These are phyloP conservation scores for Ailurus styani DNA, from an alignment of 2,113 vertebrate genomes.

Conservation along the genomic window DNA sequence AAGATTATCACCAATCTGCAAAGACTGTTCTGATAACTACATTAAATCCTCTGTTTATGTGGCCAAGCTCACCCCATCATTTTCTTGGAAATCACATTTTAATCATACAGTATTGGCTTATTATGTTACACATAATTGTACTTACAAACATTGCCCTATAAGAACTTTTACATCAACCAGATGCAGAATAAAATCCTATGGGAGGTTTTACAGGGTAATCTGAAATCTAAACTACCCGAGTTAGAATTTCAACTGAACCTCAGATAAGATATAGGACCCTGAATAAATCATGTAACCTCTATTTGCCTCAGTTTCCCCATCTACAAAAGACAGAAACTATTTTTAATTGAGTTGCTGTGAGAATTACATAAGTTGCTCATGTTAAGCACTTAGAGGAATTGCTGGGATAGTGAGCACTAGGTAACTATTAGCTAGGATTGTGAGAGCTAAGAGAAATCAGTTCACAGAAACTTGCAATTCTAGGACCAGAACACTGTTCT, in stretches of 20 bases:
- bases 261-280: background rate
- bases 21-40: background rate
- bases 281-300: background rate
- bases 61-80: background rate
- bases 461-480: background rate
- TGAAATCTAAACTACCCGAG: background rate
- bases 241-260: background rate
- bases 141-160: background rate
- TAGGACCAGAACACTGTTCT: background rate
- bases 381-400: background rate
- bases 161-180: background rate
- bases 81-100: background rate
- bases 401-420: background rate
- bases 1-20: background rate
- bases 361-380: background rate
- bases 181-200: background rate
- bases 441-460: background rate
- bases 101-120: background rate
- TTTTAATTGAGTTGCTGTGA: background rate
- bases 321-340: background rate
- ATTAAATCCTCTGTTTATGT: slow-evolving; percentile 9
- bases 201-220: background rate
- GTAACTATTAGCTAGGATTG: background rate
- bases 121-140: background rate
- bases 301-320: background rate